A percentile compares a stretch with the other conserved stretches of the same genome.
These are phyloP conservation scores for Ellobius talpinus DNA, from an alignment of 2,113 vertebrate genomes.

Conservation along the genomic window DNA sequence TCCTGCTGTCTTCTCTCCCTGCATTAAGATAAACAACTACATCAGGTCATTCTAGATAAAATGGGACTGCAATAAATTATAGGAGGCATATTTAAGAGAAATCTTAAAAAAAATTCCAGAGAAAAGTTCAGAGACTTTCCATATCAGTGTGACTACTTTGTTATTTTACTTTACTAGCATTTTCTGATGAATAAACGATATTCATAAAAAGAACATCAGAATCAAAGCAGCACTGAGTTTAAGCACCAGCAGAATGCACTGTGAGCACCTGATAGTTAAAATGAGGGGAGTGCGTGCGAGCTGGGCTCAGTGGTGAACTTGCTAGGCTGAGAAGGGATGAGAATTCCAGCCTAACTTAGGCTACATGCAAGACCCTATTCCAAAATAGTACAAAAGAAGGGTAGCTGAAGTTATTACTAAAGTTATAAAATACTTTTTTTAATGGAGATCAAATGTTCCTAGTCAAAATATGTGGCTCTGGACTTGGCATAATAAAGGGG, in stretches of 20 bases:
- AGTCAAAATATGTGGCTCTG: background rate
- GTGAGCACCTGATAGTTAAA: background rate
- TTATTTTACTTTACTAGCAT: background rate
- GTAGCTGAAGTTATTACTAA: background rate
- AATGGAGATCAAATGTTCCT: background rate
- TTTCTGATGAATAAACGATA: background rate
- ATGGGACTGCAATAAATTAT: background rate
- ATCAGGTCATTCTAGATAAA: background rate
- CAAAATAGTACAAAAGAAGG: background rate
- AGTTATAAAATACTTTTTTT: background rate
- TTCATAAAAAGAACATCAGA: conserved; percentile 3
- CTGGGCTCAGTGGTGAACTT: background rate
- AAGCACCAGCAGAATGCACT: background rate
- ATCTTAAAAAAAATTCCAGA: background rate
- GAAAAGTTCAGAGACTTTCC: background rate
- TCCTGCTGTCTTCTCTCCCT: background rate
- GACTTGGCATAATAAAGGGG: background rate
- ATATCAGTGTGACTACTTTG: background rate
- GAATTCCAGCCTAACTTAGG: background rate
- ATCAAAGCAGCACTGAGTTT: background rate
- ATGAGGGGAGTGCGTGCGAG: no score
- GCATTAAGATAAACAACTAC: background rate
- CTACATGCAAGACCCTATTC: background rate
- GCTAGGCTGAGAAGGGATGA: background rate
- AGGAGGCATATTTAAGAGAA: conserved; percentile 6